These are phyloP conservation scores for Adelosebastes latens DNA, from an alignment of 2,797 vertebrate genomes.

Conservation along the genomic window DNA sequence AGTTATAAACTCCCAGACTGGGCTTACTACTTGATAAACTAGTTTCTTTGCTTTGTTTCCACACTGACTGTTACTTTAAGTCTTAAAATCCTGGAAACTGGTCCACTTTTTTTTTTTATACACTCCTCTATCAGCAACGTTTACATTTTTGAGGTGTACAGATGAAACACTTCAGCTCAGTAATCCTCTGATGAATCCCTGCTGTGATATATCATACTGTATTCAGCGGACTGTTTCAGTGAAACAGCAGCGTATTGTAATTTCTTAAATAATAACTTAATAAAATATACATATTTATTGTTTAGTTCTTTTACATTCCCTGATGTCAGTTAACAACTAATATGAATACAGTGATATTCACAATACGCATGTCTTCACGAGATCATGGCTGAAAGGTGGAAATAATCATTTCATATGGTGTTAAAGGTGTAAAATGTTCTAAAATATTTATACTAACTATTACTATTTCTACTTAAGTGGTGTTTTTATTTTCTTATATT, in stretches of 20 bases:
- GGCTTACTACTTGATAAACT: neutral
- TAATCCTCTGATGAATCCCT: neutral
- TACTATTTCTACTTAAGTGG: slow-evolving; percentile 42
- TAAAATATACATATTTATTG: slow-evolving; percentile 58
- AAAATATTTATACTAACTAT: slow-evolving; percentile 53
- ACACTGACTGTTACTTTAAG: neutral
- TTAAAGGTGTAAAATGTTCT: slow-evolving; percentile 17
- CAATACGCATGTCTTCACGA: neutral
- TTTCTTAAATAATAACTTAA: slow-evolving; percentile 26
- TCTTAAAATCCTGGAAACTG: slow-evolving; percentile 6
- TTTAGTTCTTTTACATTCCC: slow-evolving; percentile 31
- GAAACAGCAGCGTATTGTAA: neutral
- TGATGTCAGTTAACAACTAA: neutral
- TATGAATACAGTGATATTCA: neutral
- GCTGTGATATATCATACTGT: neutral
- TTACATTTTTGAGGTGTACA: slow-evolving; percentile 30
- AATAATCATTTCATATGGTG: neutral
- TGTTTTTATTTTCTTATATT: neutral
- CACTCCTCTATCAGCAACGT: slow-evolving; percentile 14
- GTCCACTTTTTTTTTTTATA: neutral
- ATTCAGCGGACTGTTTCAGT: slow-evolving; percentile 8
- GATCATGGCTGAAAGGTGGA: neutral
- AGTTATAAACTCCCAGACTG: neutral
- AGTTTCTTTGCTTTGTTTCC: neutral
- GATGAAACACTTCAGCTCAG: neutral